Evolutionary conservation across 2,113 vertebrate species (phyloP), one percentile per base, ranked within the genome.

Genomic region (Dascyllus trimaculatus): DNA sequence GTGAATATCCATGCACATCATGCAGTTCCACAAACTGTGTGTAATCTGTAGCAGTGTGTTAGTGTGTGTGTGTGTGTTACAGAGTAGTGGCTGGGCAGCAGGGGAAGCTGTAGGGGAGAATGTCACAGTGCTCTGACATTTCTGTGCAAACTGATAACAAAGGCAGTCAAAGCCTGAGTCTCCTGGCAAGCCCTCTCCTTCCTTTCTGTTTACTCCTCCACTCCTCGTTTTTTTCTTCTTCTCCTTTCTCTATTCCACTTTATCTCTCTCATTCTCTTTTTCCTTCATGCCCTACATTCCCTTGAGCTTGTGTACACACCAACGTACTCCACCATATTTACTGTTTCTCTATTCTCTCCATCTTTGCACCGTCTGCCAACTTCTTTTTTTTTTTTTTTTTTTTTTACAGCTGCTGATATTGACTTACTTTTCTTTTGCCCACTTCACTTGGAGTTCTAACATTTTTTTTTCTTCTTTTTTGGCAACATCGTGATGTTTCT

Each of bases 131-230:
- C 80, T 80, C 81, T 94, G 92, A 89, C 89, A 92, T 94, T 93
- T 91, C 92, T 91, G 89, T 85, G 81, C 78, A 84, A 74, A 88
- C 86, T 79, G 92, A 93, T 92, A 93, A 93, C 84, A 89, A 86
- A 85, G 53, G 57, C 73, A 81, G 86, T 85, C 74, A 74, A 79
- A 86, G 81, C 80, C 48, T 9, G 22, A 63, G 64, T 86, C 84
- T 88, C 72, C 58, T 76, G 85, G 88, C 86, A 71, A 72, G 71
- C 75, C 81, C 63, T 84, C 57, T 53, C 9, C 64, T 57, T 63
- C 56, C 24, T 64, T 29, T 78, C 71, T 89, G 66, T 82, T 82
- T 71, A 67, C 66, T 81, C 73, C 70, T 72, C 56, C 32, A 73
- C 85, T 81, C 81, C 69, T 78, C 19, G 4, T 60, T 63, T 58